phyloP scores from a whole-genome alignment of 2,797 vertebrate species.

The Chiropotes sagulatus region DNA sequence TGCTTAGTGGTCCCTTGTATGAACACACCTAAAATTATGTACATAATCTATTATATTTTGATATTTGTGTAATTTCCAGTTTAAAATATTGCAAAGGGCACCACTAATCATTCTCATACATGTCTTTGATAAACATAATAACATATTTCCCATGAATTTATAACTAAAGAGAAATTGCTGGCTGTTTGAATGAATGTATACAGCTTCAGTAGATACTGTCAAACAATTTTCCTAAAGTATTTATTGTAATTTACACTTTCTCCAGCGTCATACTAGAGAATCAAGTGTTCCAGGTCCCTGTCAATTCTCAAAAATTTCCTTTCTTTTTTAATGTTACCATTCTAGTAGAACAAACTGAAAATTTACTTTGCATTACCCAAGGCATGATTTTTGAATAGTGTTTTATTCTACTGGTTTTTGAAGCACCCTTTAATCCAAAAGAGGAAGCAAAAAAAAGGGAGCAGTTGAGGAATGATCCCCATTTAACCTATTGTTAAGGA shows the following conservation, averaged over 20 bases:
- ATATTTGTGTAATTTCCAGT: background rate
- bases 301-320: background rate
- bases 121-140: background rate
- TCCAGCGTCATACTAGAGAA: background rate
- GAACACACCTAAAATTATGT: background rate
- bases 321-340: background rate
- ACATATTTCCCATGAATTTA: background rate
- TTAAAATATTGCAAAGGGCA: background rate
- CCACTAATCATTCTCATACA: background rate
- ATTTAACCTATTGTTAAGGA: background rate
- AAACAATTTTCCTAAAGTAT: background rate
- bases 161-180: background rate
- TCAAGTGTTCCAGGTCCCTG: background rate
- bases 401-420: background rate
- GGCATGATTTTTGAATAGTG: background rate
- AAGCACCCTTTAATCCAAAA: background rate
- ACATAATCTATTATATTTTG: background rate
- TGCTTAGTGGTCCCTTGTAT: background rate
- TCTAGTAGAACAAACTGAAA: background rate
- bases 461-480: accelerated
- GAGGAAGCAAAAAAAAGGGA: background rate
- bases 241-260: background rate
- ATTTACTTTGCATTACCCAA: background rate
- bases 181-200: background rate
- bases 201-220: background rate